Percentiles rank a stretch among this genome's conserved stretches.
Conservation (phyloP, 2,888 invertebrate species). For the Campoplex capitator region DNA sequence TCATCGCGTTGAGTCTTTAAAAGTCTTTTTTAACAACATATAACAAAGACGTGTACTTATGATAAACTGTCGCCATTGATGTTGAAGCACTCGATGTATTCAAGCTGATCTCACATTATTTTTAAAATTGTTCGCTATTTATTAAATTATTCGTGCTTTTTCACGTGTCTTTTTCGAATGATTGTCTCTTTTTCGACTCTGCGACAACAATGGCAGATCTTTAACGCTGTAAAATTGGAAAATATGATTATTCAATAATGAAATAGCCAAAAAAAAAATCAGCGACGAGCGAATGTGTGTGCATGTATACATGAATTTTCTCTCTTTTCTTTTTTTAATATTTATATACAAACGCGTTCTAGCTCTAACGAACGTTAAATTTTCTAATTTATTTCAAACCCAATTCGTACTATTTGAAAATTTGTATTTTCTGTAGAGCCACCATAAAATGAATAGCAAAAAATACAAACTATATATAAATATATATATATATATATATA, state of each 20-base stretch:
- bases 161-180: not conserved
- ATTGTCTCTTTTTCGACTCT: not conserved
- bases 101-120: constrained; percentile 47
- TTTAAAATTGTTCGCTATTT: not conserved
- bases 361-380: constrained; percentile 19
- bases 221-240: not conserved
- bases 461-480: constrained; percentile 10
- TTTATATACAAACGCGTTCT: constrained; percentile 41
- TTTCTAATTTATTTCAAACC: constrained; percentile 35
- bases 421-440: constrained; percentile 67
- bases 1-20: constrained; percentile 24
- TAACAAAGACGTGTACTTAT: constrained; percentile 34
- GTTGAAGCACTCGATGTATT: constrained; percentile 40
- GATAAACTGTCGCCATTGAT: constrained; percentile 42
- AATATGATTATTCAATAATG: not conserved
- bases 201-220: not conserved
- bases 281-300: constrained; percentile 9
- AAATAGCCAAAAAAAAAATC: not conserved
- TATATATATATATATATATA: not conserved
- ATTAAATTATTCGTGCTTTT: constrained; percentile 27
- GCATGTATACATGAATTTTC: constrained; percentile 1
- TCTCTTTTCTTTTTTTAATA: constrained; percentile 32
- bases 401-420: constrained; percentile 52
- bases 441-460: constrained; percentile 48
- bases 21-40: constrained; percentile 19